phyloP scores from a whole-genome alignment of 2,113 vertebrate species.

The Labeo rohita region DNA sequence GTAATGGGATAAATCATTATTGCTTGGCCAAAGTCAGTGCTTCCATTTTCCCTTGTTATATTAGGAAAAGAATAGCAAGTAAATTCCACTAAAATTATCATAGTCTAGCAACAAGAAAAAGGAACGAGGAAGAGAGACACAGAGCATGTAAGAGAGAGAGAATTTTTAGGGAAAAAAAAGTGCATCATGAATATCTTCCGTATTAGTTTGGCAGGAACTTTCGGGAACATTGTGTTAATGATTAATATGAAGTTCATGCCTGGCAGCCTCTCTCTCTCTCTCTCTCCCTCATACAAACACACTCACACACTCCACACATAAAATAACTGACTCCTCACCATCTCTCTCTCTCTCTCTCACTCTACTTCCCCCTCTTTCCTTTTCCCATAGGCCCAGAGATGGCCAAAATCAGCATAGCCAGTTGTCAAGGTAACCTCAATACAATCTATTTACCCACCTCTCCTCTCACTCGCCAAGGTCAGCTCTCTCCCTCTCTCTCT shows the following conservation, averaged over 20 bases:
- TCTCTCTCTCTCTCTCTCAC: slow-evolving; percentile 39
- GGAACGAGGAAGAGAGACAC: background rate
- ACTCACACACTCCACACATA: slow-evolving; percentile 42
- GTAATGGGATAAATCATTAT: slow-evolving; percentile 50
- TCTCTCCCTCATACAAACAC: background rate
- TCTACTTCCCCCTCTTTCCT: slow-evolving; percentile 28
- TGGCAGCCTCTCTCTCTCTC: slow-evolving; percentile 70
- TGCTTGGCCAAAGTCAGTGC: slow-evolving; percentile 46
- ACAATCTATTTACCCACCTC: slow-evolving; percentile 92
- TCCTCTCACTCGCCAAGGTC: slow-evolving; percentile 91
- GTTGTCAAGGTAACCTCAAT: slow-evolving; percentile 94
- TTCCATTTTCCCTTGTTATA: slow-evolving; percentile 46
- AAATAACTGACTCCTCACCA: slow-evolving; percentile 47
- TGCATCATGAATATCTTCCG: slow-evolving; percentile 73
- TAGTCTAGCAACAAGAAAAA: slow-evolving; percentile 32
- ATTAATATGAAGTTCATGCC: slow-evolving; percentile 87
- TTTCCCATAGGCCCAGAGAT: slow-evolving; percentile 79
- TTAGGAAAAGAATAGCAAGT: slow-evolving; percentile 49
- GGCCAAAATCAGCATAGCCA: slow-evolving; percentile 92
- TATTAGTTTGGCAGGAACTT: slow-evolving; percentile 77
- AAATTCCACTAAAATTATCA: slow-evolving; percentile 28
- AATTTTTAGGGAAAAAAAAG: slow-evolving; percentile 63
- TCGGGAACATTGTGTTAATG: slow-evolving; percentile 86
- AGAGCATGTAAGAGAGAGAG: background rate
- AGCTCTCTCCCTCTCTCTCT: slow-evolving; percentile 73